phyloP scores from a whole-genome alignment of 2,888 invertebrate genomes.

The Himalopsyche japonica region DNA sequence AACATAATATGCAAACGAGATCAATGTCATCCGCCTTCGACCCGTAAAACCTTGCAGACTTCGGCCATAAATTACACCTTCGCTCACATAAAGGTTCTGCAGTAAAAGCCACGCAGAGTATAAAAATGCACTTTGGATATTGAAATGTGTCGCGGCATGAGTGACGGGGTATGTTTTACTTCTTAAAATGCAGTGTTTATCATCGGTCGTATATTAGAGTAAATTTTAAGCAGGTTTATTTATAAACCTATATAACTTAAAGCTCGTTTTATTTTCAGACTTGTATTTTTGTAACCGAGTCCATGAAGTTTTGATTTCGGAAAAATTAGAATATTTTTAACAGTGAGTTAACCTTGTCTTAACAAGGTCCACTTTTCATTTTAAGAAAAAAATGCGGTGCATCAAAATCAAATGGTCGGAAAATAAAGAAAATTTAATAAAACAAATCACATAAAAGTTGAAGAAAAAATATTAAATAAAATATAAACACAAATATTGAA shows the following conservation, averaged over 20 bases:
- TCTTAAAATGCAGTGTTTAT: background rate
- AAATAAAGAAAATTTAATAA: too few relatives aligned
- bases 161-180: background rate
- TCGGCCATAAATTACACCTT: constrained; percentile 12
- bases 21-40: background rate
- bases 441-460: too few relatives aligned
- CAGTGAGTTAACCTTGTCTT: too few relatives aligned
- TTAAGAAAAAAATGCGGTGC: too few relatives aligned
- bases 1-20: background rate
- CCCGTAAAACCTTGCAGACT: background rate
- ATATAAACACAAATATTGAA: too few relatives aligned
- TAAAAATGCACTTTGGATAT: constrained; percentile 33
- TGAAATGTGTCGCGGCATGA: constrained; percentile 2
- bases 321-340: too few relatives aligned
- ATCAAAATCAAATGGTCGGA: too few relatives aligned
- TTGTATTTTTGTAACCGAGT: too few relatives aligned
- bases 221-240: background rate
- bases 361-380: too few relatives aligned
- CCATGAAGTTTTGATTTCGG: too few relatives aligned
- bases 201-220: background rate
- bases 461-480: too few relatives aligned
- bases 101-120: constrained; percentile 15
- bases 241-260: too few relatives aligned
- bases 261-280: background rate
- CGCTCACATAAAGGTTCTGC: background rate